Base-by-base conservation (phyloP, 2,888 invertebrate genomes). In the Hemithea aestivaria region DNA sequence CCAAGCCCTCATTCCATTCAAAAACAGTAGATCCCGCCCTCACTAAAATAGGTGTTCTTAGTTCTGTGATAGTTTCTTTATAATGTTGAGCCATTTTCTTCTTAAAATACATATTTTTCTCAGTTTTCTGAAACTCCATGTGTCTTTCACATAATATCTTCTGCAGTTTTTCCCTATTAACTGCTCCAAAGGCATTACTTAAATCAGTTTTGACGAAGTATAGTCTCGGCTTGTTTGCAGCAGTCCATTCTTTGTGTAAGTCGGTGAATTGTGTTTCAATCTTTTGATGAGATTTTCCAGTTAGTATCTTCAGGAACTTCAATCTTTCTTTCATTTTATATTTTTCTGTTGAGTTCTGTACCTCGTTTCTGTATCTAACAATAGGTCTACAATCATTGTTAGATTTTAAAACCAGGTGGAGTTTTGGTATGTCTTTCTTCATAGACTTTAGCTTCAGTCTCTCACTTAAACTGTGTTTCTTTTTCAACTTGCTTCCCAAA, bases 141-240 rank as follows among this genome's bases (percentile, higher is more conserved):
- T 80, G 67, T 20, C 51, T 74, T 28, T 79, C 69, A 40, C 50
- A 47, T 25, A 88, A 42, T 44, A 88, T 74, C 51, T 65, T 75
- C 35, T 71, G 50, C 16, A 88, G 57, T 35, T 67, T 67, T 2
- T 65, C 59, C 52, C 64, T 79, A 44, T 77, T 70, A 11, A 88
- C 79, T n/a, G 73, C 76, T 1, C 88, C 88, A 69, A 88, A 88
- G 7, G 88, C 88, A 68, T 88, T 83, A 29, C 72, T 77, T 0
- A 88, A 64, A 54, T 88, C 88, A 3, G 79, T 69, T 62, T 84
- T 88, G 0, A 88, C 59, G 53, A 87, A 87, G 58, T 80, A 88
- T 8, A 88, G 62, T 53, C 68, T 73, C 8, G 88, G 87, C 43
- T 72, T 68, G 28, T 69, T 64, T 2, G 53, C 45, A 23, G 55